Percentiles rank a stretch among this genome's conserved stretches.
Evolutionary conservation across 2,797 vertebrate genomes (phyloP).

Genomic region (Aselliscus stoliczkanus): DNA sequence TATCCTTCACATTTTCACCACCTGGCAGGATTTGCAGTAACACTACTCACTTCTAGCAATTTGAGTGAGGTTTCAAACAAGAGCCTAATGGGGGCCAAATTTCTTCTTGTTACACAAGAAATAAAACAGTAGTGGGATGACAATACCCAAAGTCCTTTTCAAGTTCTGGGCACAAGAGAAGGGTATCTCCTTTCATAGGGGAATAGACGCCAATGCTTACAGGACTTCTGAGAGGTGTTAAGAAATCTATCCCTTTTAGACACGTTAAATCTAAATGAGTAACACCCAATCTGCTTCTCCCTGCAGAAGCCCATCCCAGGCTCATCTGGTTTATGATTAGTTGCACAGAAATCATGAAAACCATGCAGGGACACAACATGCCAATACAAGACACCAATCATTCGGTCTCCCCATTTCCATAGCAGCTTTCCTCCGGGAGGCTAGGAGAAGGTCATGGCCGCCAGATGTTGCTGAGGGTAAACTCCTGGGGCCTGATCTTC

Average conservation of each 20-base stretch:
- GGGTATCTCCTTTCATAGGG: neutral
- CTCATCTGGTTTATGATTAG: neutral
- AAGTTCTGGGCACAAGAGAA: neutral
- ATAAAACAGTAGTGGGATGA: neutral
- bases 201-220: neutral
- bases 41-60: neutral
- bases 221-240: neutral
- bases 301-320: constrained; percentile 52
- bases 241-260: neutral
- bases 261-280: constrained; percentile 23
- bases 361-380: neutral
- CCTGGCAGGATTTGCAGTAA: neutral
- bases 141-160: neutral
- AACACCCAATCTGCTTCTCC: constrained; percentile 61
- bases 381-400: neutral
- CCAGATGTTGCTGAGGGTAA: constrained; percentile 38
- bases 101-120: neutral
- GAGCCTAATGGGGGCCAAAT: neutral
- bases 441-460: constrained; percentile 2
- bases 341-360: neutral
- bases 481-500: neutral
- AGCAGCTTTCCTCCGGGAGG: neutral
- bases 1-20: neutral
- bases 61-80: neutral
- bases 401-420: neutral